A percentile compares a stretch with the other conserved stretches of the same genome.
Evolutionary conservation across 2,797 vertebrate species (phyloP).

Genomic region (Naso thynnoides): DNA sequence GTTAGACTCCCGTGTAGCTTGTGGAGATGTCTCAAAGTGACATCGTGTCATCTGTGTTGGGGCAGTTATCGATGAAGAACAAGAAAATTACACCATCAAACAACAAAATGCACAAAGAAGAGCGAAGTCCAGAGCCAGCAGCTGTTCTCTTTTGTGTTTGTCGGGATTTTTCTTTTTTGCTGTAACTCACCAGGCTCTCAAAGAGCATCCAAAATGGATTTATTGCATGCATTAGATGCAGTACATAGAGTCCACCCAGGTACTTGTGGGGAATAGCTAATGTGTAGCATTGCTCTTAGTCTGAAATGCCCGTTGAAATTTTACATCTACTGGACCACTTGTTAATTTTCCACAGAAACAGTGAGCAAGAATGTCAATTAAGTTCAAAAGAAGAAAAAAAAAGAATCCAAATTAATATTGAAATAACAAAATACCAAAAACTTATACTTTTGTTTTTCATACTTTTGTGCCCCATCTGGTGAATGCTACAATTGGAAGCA

Average conservation of each 20-base stretch:
- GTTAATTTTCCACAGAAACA: conserved; percentile 1
- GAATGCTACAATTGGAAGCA: conserved; percentile 45
- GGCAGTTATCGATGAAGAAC: conserved; percentile 57
- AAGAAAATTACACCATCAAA: conserved; percentile 64
- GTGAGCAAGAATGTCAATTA: conserved; percentile 17
- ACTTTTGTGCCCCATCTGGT: conserved; percentile 39
- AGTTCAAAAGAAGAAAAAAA: background rate
- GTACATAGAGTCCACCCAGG: conserved; percentile 4
- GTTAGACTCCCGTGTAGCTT: conserved; percentile 47
- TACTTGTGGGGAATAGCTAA: conserved; percentile 15
- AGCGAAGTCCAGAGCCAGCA: conserved; percentile 12
- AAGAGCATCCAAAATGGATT: conserved; percentile 40
- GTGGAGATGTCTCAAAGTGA: conserved; percentile 40
- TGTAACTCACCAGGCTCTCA: conserved; percentile 44
- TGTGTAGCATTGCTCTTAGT: conserved; percentile 19
- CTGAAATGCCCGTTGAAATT: conserved; percentile 35
- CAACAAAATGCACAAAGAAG: conserved; percentile 46
- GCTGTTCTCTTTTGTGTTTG: conserved; percentile 19
- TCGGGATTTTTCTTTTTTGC: conserved; percentile 3
- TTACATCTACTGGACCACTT: conserved; percentile 12
- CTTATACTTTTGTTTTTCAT: background rate
- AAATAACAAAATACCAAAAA: conserved; percentile 4
- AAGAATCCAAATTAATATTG: conserved; percentile 11
- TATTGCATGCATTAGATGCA: conserved; percentile 34
- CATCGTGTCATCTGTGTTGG: conserved; percentile 17